Base-by-base conservation (phyloP, 1,140 invertebrate species). In the Drosophila ironensis region DNA sequence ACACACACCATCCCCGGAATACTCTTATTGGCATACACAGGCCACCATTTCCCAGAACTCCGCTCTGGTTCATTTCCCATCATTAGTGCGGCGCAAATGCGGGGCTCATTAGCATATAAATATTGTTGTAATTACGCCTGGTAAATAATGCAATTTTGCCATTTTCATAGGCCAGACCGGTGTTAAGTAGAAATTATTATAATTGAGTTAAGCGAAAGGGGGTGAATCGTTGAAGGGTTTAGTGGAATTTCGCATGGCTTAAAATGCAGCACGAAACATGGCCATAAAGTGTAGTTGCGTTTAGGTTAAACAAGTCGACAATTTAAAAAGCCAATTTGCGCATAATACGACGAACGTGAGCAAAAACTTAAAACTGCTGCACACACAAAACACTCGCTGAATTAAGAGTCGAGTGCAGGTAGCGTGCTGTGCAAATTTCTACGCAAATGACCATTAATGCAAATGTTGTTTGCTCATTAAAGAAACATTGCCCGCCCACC, bases 281-380 rank as follows among this genome's bases (percentile, higher is more conserved):
- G 70, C 70, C 70, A 86, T 84, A 84, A 84, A 84, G 74, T 86
- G 80, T 86, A 78, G 70, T 50, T 86, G 80, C 80, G 70, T 71
- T 84, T 84, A 71, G 74, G 60, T 86, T 86, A 80, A 78, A 69
- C 80, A 86, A 84, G 74, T 80, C 80, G 72, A 80, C 80, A 87
- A 86, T 87, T 86, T 87, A 81, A 86, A 87, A 86, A 87, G 75
- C 75, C 81, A 80, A 87, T 86, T 86, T 86, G 74, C 81, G 81
- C 76, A 86, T 86, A 86, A 86, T 86, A 72, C 71, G 70, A 22
- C 22, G 72, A 87, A 86, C 80, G 80, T 86, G 80, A 86, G 81
- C 71, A 45, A 75, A 86, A 87, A 87, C 42, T 74, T 61, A 87
- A 86, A 81, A 24, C 52, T 56, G 53, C 69, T 74, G 61, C 63